Conservation (phyloP, 2,888 invertebrate genomes). For the Argyra leucocephala region DNA sequence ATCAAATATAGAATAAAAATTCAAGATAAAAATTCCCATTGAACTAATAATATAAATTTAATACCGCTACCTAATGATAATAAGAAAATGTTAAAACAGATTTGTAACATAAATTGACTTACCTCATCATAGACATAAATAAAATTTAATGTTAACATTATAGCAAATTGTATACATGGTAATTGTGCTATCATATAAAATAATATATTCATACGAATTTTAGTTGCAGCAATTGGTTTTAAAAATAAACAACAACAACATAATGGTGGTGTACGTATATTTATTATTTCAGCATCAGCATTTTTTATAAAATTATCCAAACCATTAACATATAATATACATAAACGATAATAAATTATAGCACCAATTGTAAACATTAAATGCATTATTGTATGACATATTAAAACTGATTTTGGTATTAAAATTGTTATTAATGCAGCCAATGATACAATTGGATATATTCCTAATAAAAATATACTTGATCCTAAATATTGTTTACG, state of each 20-base stretch:
- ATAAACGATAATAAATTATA: constrained; percentile 33
- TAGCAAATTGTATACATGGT: constrained; percentile 36
- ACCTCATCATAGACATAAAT: constrained; percentile 33
- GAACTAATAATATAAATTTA: too few species aligned
- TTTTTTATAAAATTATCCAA: constrained; percentile 40
- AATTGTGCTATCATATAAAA: constrained; percentile 40
- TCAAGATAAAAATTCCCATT: too few species aligned
- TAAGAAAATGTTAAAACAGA: not conserved
- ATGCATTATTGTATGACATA: constrained; percentile 40
- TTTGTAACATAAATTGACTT: constrained; percentile 19
- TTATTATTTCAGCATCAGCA: constrained; percentile 36
- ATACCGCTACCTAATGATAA: too few species aligned
- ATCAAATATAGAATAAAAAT: not conserved
- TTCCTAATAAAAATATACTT: constrained; percentile 32
- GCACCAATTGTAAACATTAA: constrained; percentile 37
- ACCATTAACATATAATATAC: constrained; percentile 39
- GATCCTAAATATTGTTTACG: constrained; percentile 27
- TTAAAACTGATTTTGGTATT: constrained; percentile 36
- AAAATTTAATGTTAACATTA: constrained; percentile 37
- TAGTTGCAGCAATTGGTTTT: constrained; percentile 33
- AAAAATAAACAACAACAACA: constrained; percentile 36
- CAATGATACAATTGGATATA: constrained; percentile 37
- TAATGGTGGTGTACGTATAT: constrained; percentile 36
- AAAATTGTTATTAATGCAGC: constrained; percentile 36
- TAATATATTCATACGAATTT: constrained; percentile 31